Base-by-base conservation (phyloP, 2,888 invertebrate genomes). In the Metellina segmentata region DNA sequence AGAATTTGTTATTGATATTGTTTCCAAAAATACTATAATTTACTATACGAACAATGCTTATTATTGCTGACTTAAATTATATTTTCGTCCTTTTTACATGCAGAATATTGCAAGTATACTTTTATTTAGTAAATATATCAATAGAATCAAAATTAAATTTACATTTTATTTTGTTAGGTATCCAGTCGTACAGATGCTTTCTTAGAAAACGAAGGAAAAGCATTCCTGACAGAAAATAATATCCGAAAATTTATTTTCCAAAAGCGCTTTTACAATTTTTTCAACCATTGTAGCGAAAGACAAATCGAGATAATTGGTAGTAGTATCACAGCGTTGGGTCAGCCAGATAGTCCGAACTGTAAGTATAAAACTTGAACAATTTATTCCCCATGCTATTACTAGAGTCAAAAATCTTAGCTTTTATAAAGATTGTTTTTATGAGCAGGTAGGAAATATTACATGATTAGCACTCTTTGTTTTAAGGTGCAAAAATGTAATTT, bases 191-290 rank as follows among this genome's bases (percentile, higher is more conserved):
- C 79, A 13, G 70, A 82, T 71, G 82, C 71, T 11, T 49, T 71
- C 9, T 48, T 74, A 7, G 81, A 74, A 7, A 34, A 52, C 7
- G 19, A n/a, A 19, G 79, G 51, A 52, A 48, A 79, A 70, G 52
- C n/a, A 53, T 74, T 52, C 16, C 48, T 82, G 69, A 75, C 19
- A 4, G 82, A 89, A 7, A 77, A 75, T n/a, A 51, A 70, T 49
- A 75, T 74, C 51, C 61, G 20, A 34, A 69, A 19, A 20, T 75
- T 69, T 48, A 74, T 6, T 48, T 7, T 61, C 7, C 49, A 82
- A 11, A 85, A 86, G 78, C 49, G 53, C 16, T 48, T 61, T 13
- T 90, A 78, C n/a, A 85, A 86, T 16, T 74, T 92, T n/a, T 85
- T 49, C 9, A 89, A 82, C 7, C 70, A 81, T 6, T 92, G 92